These are phyloP conservation scores for Esox masquinongy DNA, from an alignment of 2,797 vertebrate species.

Conservation along the genomic window DNA sequence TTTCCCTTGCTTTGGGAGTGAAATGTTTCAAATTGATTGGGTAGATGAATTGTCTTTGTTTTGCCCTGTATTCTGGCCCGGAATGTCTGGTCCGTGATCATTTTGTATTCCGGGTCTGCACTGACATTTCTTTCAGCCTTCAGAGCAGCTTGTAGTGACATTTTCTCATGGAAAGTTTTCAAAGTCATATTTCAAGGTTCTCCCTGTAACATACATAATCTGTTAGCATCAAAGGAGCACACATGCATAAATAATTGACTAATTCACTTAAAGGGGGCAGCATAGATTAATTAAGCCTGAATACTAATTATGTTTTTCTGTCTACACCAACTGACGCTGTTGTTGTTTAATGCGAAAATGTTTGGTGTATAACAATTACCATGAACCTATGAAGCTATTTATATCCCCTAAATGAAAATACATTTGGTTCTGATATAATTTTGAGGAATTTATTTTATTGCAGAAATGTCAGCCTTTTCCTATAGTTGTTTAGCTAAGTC, in stretches of 20 bases:
- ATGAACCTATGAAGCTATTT: conserved; percentile 45
- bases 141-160: conserved; percentile 73
- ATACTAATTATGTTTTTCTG: conserved; percentile 85
- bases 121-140: conserved; percentile 54
- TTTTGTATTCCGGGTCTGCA: conserved; percentile 37
- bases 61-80: neutral
- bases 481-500: neutral
- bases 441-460: conserved; percentile 43
- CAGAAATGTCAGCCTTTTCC: neutral
- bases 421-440: conserved; percentile 44
- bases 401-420: conserved; percentile 52
- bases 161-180: conserved; percentile 80
- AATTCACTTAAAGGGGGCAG: conserved; percentile 83
- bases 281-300: conserved; percentile 83
- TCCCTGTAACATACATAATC: conserved; percentile 77
- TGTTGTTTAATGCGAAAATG: conserved; percentile 78
- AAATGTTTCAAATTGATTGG: conserved; percentile 37
- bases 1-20: conserved; percentile 70
- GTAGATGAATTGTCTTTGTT: conserved; percentile 31
- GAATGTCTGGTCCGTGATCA: conserved; percentile 17
- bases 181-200: conserved; percentile 69
- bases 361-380: conserved; percentile 75
- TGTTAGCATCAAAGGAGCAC: conserved; percentile 83
- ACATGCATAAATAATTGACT: conserved; percentile 85
- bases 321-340: conserved; percentile 73